phyloP scores from a whole-genome alignment of 2,113 vertebrate species.

The Syngnathus floridae region DNA sequence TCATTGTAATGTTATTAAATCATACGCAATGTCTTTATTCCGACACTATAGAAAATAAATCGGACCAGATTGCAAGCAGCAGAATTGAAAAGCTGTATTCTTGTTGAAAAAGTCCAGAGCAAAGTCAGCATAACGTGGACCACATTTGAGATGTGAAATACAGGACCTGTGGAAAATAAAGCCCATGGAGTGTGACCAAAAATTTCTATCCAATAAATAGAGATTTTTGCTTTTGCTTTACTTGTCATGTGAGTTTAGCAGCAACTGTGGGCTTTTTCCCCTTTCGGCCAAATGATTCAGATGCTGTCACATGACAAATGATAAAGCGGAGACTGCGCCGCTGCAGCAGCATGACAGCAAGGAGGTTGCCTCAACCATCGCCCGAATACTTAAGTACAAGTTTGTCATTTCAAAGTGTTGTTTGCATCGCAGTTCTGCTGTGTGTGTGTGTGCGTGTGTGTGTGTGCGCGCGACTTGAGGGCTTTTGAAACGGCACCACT shows the following conservation, averaged over 20 bases:
- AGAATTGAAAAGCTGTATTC: no score
- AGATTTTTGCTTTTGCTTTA: constrained; percentile 46
- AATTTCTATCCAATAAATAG: constrained; percentile 55
- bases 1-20: no score
- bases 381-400: constrained; percentile 52
- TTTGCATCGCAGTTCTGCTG: neutral
- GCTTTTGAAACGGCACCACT: no score
- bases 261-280: constrained; percentile 27
- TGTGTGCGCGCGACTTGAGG: no score
- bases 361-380: constrained; percentile 42
- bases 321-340: constrained; percentile 53
- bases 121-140: no score
- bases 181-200: constrained; percentile 36
- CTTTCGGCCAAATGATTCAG: constrained; percentile 62
- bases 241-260: constrained; percentile 54
- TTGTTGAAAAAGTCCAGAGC: no score
- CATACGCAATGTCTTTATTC: no score
- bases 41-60: no score
- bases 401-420: constrained; percentile 32
- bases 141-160: no score
- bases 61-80: no score
- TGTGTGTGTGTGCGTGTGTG: no score
- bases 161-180: no score
- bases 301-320: constrained; percentile 57
- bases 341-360: constrained; percentile 48